Conservation (phyloP, 2,888 invertebrate genomes). For the Polydrusus pterygomalis region DNA sequence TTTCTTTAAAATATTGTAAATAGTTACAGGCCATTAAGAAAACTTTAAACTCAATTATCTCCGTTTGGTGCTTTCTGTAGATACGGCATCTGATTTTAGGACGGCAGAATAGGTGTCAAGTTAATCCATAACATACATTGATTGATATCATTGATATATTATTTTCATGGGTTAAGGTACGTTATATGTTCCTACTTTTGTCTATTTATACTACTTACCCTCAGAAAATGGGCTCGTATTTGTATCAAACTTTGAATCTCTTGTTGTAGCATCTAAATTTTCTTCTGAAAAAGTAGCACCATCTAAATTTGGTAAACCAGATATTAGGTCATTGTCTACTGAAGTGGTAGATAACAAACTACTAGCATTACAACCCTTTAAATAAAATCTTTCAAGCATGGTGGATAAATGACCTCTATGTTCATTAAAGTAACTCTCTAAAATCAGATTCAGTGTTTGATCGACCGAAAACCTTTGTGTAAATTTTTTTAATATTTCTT, state of each 20-base stretch:
- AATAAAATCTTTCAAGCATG: slow-evolving; percentile 35
- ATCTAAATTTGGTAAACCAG: background rate
- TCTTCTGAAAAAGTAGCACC: background rate
- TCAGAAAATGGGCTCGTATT: background rate
- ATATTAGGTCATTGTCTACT: background rate
- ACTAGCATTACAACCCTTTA: slow-evolving; percentile 18
- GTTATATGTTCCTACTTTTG: too few species aligned
- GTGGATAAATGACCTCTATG: slow-evolving; percentile 52
- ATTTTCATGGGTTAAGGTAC: too few species aligned
- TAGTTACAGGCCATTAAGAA: too few species aligned
- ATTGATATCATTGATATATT: too few species aligned
- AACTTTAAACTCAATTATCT: too few species aligned
- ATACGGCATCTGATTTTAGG: too few species aligned
- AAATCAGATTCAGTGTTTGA: slow-evolving; percentile 45
- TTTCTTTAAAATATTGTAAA: too few species aligned
- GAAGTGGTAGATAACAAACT: background rate
- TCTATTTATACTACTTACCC: background rate
- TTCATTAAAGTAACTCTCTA: slow-evolving; percentile 55
- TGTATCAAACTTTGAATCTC: background rate
- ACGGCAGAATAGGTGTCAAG: too few species aligned
- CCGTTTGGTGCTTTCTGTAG: too few species aligned
- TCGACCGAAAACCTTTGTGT: slow-evolving; percentile 27
- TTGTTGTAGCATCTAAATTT: background rate
- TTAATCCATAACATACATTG: too few species aligned
- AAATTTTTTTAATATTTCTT: slow-evolving; percentile 20